Base-by-base conservation (phyloP, 2,113 vertebrate species). In the Microtus ochrogaster region DNA sequence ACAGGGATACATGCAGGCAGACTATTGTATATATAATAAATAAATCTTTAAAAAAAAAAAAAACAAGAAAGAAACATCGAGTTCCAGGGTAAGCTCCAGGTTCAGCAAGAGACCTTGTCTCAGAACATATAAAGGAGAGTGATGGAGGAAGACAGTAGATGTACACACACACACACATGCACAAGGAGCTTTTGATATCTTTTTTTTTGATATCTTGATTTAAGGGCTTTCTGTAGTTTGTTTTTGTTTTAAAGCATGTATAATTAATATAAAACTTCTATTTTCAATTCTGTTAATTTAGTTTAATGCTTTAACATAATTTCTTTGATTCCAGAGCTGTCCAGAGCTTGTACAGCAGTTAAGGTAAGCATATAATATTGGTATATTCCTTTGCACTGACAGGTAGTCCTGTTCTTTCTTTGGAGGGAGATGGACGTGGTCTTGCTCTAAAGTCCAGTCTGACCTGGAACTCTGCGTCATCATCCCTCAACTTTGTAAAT, bases 261-360 rank as follows among this genome's bases (percentile, higher is more conserved):
- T 36, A 93, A 77, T 84, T 92, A 95, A 91, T 91, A 81, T 52
- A 94, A 95, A 86, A 28, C 5, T 79, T 83, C 21, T 96, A 47
- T 94, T 73, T 95, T 96, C 14, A 94, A 77, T 94, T 4, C 4
- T 94, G 28, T 93, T 96, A 90, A 88, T 89, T 4, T 55, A 82
- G 0, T 90, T 92, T 70, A 96, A 12, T 98, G 30, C 96, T 97
- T 98, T 89, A 96, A 96, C 17, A 26, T 79, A 66, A 74, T 94
- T 94, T 97, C 55, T 98, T 98, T 93, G 70, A 98, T 98, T 98
- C 77, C 98, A 99, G 99, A 99, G 99, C 90, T 99, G 99, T 96
- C 99, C 99, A 47, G 99, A 99, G 47, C 96, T 99, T 98, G 99
- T 99, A 85, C 99, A 99, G 78, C 99, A 99, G 70, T 98, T 99